phyloP scores from a whole-genome alignment of 2,797 vertebrate species.

The Tachyglossus aculeatus region DNA sequence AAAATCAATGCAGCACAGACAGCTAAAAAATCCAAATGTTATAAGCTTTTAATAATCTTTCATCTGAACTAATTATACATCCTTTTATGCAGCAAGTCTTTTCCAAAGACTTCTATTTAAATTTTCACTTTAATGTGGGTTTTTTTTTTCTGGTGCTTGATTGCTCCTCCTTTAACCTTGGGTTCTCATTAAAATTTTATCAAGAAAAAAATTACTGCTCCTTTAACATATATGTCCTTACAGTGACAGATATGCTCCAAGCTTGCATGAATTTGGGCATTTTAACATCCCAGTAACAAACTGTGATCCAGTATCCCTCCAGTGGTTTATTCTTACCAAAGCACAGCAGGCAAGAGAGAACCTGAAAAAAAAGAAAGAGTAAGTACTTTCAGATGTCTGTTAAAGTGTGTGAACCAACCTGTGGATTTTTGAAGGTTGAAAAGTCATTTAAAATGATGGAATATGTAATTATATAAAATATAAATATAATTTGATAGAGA shows the following conservation, averaged over 20 bases:
- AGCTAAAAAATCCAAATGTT: neutral
- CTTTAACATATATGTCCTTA: slow-evolving; percentile 32
- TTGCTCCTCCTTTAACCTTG: neutral
- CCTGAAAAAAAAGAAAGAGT: slow-evolving; percentile 81
- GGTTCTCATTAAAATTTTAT: neutral
- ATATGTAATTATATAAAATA: too few species aligned
- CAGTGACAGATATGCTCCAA: slow-evolving; percentile 84
- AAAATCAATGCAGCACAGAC: neutral
- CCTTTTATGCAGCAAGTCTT: neutral
- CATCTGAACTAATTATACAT: neutral
- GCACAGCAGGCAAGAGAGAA: slow-evolving; percentile 85
- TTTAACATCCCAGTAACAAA: slow-evolving; percentile 84
- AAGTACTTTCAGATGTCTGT: slow-evolving; percentile 64
- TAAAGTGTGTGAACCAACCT: neutral
- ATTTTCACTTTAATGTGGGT: neutral
- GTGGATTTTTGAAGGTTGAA: too few species aligned
- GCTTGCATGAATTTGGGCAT: slow-evolving; percentile 88
- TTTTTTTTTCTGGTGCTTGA: neutral
- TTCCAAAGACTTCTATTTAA: neutral
- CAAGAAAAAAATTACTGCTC: neutral
- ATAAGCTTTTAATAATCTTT: too few species aligned
- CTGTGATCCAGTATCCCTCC: slow-evolving; percentile 83
- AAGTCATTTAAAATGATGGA: too few species aligned
- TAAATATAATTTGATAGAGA: too few species aligned
- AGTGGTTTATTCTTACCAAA: slow-evolving; percentile 85